Conservation (phyloP, 2,113 vertebrate species). For the Callorhinus ursinus region DNA sequence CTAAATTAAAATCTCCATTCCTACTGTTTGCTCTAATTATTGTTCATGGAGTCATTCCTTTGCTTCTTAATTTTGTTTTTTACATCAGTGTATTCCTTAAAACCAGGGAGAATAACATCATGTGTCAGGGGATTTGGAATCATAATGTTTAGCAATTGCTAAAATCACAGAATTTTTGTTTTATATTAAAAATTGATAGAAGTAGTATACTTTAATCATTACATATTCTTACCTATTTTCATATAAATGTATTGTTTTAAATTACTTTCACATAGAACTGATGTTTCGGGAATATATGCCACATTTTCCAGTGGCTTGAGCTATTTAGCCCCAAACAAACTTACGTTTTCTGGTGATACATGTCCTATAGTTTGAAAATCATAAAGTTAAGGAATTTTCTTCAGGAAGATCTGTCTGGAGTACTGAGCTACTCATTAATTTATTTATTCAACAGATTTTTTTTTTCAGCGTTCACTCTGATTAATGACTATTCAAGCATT, state of each 20-base stretch:
- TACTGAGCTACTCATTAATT: background rate
- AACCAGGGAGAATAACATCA: background rate
- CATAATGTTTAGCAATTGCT: background rate
- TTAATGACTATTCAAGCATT: background rate
- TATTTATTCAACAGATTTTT: background rate
- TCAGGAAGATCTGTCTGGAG: background rate
- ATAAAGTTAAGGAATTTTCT: slow-evolving; percentile 7
- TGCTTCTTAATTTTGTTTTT: background rate
- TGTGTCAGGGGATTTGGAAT: background rate
- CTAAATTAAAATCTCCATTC: background rate
- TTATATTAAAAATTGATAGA: background rate
- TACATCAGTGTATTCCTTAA: background rate
- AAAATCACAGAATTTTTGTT: background rate
- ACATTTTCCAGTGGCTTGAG: background rate
- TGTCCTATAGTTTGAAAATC: background rate
- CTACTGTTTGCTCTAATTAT: background rate
- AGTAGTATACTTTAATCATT: background rate
- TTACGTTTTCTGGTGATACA: background rate
- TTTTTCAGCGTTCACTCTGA: background rate
- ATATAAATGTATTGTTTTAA: background rate
- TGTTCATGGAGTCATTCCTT: background rate
- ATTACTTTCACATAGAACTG: background rate
- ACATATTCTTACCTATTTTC: background rate
- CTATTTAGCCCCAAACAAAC: background rate
- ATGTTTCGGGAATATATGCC: background rate